These are phyloP conservation scores for Luscinia luscinia DNA, from an alignment of 2,797 vertebrate species.

Conservation along the genomic window DNA sequence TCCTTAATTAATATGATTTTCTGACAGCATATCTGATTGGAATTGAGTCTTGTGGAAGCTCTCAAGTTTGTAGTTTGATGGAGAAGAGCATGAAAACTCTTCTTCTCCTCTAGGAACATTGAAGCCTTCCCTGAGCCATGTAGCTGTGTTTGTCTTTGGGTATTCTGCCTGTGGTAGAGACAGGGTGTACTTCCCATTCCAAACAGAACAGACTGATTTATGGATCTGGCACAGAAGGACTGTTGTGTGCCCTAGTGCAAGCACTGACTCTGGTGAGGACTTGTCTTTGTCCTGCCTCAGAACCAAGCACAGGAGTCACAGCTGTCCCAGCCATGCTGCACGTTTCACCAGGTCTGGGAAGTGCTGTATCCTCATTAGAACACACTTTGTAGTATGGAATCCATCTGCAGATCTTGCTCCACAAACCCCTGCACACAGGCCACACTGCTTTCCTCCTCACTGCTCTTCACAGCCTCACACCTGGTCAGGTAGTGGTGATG, in stretches of 20 bases:
- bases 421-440: not conserved
- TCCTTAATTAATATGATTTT: not conserved
- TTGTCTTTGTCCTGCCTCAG: not conserved
- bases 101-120: not conserved
- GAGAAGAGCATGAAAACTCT: not conserved
- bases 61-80: not conserved
- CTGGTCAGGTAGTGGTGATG: not conserved
- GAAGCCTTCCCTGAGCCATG: not conserved
- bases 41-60: not conserved
- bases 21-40: not conserved
- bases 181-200: not conserved
- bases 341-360: not conserved
- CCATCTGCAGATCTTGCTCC: not conserved
- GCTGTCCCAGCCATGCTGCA: not conserved
- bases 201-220: not conserved
- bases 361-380: not conserved
- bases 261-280: not conserved
- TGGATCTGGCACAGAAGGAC: not conserved
- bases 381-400: not conserved
- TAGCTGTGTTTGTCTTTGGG: not conserved
- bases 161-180: not conserved
- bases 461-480: not conserved
- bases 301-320: not conserved
- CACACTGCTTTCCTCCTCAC: not conserved
- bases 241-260: not conserved